These are phyloP conservation scores for Phalacrocorax brasilianus DNA, from an alignment of 2,113 vertebrate genomes.

Conservation along the genomic window DNA sequence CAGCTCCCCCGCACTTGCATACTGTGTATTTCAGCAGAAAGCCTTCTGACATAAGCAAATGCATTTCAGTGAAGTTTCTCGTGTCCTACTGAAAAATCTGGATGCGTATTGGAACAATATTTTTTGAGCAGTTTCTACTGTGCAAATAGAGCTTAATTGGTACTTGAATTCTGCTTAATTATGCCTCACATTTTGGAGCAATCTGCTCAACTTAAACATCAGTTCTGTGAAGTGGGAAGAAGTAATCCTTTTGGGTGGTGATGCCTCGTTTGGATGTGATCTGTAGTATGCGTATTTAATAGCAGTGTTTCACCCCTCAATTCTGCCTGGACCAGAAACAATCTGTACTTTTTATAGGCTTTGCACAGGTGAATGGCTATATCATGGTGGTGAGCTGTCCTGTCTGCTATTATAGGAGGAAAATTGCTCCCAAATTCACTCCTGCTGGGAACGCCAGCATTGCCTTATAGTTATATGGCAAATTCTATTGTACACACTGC, in stretches of 20 bases:
- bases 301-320: not conserved
- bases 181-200: not conserved
- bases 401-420: not conserved
- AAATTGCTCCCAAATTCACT: not conserved
- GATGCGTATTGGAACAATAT: not conserved
- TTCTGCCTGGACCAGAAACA: not conserved
- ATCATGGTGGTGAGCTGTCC: not conserved
- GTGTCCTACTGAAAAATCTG: not conserved
- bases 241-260: not conserved
- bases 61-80: rapidly evolving
- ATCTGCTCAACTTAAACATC: not conserved
- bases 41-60: too few species aligned
- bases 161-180: constrained; percentile 7
- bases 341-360: not conserved
- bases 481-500: not conserved
- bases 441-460: not conserved
- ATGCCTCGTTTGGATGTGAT: not conserved
- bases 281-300: not conserved
- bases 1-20: rapidly evolving
- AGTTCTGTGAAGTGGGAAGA: not conserved
- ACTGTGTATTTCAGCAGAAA: not conserved
- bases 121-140: not conserved
- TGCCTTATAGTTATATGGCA: not conserved
- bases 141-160: not conserved
- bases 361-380: not conserved